Evolutionary conservation across 1,140 invertebrate genomes (phyloP), one percentile per base, ranked within the genome.

Genomic region (Lasaia peninsularis): DNA sequence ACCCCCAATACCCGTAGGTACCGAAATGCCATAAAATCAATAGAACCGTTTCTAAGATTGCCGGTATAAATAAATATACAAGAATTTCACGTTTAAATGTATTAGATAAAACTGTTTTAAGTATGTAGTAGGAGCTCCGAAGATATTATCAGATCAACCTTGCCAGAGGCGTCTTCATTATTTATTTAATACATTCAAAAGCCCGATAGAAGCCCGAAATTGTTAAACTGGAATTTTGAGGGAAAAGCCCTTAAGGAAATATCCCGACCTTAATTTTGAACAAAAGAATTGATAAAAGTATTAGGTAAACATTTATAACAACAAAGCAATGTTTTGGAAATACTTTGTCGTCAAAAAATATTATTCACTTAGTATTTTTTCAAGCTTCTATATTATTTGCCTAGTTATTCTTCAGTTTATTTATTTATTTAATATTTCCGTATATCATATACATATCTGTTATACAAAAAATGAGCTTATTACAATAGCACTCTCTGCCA

Each of bases 181-280:
- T 86, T 86, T 86, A 86, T 86, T 86, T 77, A 85, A 73, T 73
- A 76, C 73, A 75, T 75, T 74, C 73, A 75, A 75, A 78, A 35
- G 34, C 34, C n/a, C 12, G 11, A 12, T 35, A 35, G 12, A 35
- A 35, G 34, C 34, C 12, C 34, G n/a, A 6, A 35, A 35, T 12
- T 35, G 3, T 12, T 6, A 12, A 35, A 35, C 3, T 35, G n/a
- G 2, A 11, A 44, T 20, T 16, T 44, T 20, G 5, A 18, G 16
- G 20, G 40, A 11, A 44, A 44, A 44, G 20, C 18, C 9, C 10
- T 44, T 44, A 21, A 44, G 40, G 18, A 44, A 44, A 44, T 44
- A 44, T n/a, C 9, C 14, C 11, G 40, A 44, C 40, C 20, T 44
- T 20, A 44, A 20, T 44, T 20, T 44, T 11, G 8, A 44, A 44